A percentile compares a stretch with the other conserved stretches of the same genome.
These are phyloP conservation scores for Vesta saturnalis DNA, from an alignment of 2,888 invertebrate genomes.

Conservation along the genomic window DNA sequence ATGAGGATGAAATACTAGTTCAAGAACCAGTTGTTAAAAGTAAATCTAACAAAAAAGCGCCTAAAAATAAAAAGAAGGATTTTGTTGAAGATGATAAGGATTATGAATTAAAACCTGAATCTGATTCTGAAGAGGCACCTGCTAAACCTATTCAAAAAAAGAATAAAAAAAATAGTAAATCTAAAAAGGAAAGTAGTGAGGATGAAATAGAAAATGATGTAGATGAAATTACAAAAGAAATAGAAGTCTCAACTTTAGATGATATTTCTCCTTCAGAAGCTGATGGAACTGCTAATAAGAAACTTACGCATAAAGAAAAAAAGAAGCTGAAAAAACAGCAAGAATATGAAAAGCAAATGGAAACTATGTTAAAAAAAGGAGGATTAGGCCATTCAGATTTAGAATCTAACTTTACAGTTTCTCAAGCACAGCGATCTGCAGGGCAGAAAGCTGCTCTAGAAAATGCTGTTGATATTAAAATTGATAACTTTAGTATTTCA, in stretches of 20 bases:
- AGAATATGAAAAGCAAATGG: slow-evolving; percentile 89
- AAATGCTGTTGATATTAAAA: slow-evolving; percentile 96
- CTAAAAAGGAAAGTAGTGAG: slow-evolving; percentile 26
- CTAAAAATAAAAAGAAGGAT: background rate
- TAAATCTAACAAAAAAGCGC: too few relatives aligned
- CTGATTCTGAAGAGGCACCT: slow-evolving; percentile 25
- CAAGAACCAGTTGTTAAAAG: too few relatives aligned
- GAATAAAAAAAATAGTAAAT: slow-evolving; percentile 51
- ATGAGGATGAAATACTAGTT: too few relatives aligned
- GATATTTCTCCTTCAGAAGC: background rate
- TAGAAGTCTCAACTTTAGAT: background rate
- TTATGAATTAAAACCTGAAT: slow-evolving; percentile 16
- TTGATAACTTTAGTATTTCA: slow-evolving; percentile 97
- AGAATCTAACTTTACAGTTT: slow-evolving; percentile 95
- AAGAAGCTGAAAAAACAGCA: slow-evolving; percentile 89
- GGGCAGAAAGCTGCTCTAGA: slow-evolving; percentile 85
- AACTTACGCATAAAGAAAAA: slow-evolving; percentile 90
- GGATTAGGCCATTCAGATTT: slow-evolving; percentile 90
- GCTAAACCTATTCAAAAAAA: slow-evolving; percentile 55
- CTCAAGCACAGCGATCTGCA: slow-evolving; percentile 80
- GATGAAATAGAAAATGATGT: slow-evolving; percentile 29
- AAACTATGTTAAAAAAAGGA: slow-evolving; percentile 84
- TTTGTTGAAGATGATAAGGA: slow-evolving; percentile 9
- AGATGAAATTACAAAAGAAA: slow-evolving; percentile 8
- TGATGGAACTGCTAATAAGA: slow-evolving; percentile 65